Percentiles rank a stretch among this genome's conserved stretches.
These are phyloP conservation scores for Psittacus erithacus DNA, from an alignment of 2,113 vertebrate genomes.

Conservation along the genomic window DNA sequence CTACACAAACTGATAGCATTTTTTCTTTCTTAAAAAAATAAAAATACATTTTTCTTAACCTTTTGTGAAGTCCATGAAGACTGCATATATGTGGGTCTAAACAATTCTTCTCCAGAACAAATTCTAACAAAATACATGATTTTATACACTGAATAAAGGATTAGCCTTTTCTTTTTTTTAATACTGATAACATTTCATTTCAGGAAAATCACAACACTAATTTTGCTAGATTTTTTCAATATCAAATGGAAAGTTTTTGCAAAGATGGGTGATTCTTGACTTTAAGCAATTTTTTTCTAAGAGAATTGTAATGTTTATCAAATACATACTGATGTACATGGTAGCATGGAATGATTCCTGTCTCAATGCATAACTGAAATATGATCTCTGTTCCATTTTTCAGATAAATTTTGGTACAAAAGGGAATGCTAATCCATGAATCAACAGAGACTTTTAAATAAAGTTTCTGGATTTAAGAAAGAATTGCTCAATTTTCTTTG, in stretches of 20 bases:
- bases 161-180: neutral
- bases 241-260: neutral
- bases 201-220: neutral
- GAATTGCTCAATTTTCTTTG: neutral
- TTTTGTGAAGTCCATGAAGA: neutral
- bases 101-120: neutral
- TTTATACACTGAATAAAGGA: neutral
- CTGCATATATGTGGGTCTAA: neutral
- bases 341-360: neutral
- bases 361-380: neutral
- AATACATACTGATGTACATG: neutral
- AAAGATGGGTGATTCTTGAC: neutral
- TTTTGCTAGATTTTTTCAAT: neutral
- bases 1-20: neutral
- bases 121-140: neutral
- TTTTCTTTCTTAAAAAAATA: neutral
- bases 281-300: neutral
- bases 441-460: neutral
- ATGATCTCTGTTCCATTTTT: neutral
- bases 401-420: neutral
- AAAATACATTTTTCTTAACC: neutral
- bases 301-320: neutral
- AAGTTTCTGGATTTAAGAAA: neutral
- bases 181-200: neutral
- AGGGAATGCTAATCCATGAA: neutral